Conservation (phyloP, 2,888 invertebrate species). For the Leuctra nigra region DNA sequence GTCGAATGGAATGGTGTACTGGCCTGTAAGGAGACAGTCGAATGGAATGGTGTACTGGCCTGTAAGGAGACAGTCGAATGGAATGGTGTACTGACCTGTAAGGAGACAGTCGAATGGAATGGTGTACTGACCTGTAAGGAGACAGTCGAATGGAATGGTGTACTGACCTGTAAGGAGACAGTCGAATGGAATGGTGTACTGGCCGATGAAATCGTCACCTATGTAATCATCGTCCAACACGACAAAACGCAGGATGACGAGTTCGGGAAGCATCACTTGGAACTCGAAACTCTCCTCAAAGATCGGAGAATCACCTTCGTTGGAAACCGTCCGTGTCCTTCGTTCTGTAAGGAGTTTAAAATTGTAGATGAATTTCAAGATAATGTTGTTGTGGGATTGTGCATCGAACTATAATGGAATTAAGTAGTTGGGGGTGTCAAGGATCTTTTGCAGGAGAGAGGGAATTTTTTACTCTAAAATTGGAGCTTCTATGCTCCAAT, state of each 20-base stretch:
- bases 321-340: constrained; percentile 49
- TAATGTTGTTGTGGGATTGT: too few relatives aligned
- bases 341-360: constrained; percentile 41
- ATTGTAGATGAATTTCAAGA: too few relatives aligned
- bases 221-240: constrained; percentile 50
- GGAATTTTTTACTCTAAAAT: too few relatives aligned
- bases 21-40: too few relatives aligned
- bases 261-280: constrained; percentile 48
- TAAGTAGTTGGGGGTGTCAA: too few relatives aligned
- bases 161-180: constrained; percentile 47
- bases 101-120: constrained; percentile 51
- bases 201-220: constrained; percentile 53
- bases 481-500: too few relatives aligned
- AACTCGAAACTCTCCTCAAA: constrained; percentile 56
- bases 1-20: too few relatives aligned
- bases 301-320: constrained; percentile 50
- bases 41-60: constrained; percentile 39
- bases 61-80: constrained; percentile 49
- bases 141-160: too few relatives aligned
- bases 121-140: constrained; percentile 54
- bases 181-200: constrained; percentile 51
- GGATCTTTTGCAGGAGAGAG: too few relatives aligned
- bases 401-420: too few relatives aligned
- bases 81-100: constrained; percentile 43
- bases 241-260: constrained; percentile 49